Percentiles rank a stretch among this genome's conserved stretches.
These are phyloP conservation scores for Diadumene lineata DNA, from an alignment of 92 coral and sea anemone species.

Conservation along the genomic window DNA sequence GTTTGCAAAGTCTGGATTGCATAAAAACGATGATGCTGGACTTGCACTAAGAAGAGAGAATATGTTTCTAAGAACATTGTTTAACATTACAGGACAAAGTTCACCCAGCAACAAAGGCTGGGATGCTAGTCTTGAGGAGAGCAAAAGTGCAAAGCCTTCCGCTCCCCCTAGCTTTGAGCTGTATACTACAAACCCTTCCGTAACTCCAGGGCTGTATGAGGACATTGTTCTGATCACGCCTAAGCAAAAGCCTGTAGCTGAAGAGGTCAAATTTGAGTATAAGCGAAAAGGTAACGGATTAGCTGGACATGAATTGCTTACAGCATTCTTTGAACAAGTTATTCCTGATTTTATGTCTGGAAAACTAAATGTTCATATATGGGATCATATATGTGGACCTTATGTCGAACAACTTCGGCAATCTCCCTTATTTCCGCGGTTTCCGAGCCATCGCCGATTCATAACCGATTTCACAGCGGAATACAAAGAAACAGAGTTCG, in stretches of 20 bases:
- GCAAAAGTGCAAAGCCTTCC: not conserved
- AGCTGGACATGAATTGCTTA: slow-evolving; percentile 63
- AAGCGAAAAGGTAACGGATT: slow-evolving; percentile 22
- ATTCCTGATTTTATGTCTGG: slow-evolving; percentile 70
- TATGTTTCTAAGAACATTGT: not conserved
- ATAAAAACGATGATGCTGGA: not conserved
- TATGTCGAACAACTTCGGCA: slow-evolving; percentile 76
- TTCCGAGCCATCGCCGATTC: slow-evolving; percentile 57
- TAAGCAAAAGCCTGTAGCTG: slow-evolving; percentile 10
- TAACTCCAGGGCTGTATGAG: slow-evolving; percentile 32
- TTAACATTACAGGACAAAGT: slow-evolving; percentile 16
- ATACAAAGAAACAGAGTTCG: slow-evolving; percentile 65
- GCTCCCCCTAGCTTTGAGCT: slow-evolving; percentile 6
- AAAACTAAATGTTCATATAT: slow-evolving; percentile 69
- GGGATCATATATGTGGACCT: slow-evolving; percentile 83
- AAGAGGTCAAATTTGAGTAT: slow-evolving; percentile 24
- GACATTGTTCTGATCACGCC: slow-evolving; percentile 68
- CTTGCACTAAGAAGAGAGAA: slow-evolving; percentile 13
- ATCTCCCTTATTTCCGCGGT: slow-evolving; percentile 83
- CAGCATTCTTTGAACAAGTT: slow-evolving; percentile 78
- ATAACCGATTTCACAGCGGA: slow-evolving; percentile 55
- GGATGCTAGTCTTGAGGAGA: not conserved
- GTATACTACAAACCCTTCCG: slow-evolving; percentile 32
- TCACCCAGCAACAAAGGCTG: not conserved
- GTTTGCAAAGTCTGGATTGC: slow-evolving; percentile 6